Evolutionary conservation across 2,888 invertebrate genomes (phyloP).

Genomic region (Synergus itoensis): DNA sequence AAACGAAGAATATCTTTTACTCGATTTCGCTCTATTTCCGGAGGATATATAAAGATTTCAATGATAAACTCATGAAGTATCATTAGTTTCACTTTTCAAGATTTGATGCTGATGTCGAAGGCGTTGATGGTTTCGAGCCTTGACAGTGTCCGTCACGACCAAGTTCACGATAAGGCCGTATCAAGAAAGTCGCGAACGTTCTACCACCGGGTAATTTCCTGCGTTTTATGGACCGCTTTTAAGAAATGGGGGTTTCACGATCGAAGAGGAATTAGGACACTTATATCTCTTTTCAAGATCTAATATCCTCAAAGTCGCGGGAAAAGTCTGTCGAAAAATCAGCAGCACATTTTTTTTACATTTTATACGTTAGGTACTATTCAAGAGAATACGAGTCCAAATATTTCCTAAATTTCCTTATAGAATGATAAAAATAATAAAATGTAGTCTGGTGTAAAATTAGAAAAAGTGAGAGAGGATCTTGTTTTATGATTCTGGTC

Average conservation of each 20-base stretch:
- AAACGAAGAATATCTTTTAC: background rate
- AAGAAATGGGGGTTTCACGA: conserved; percentile 66
- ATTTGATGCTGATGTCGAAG: conserved; percentile 15
- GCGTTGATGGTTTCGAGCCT: conserved; percentile 35
- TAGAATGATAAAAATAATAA: no score
- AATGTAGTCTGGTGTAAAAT: no score
- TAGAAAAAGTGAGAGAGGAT: no score
- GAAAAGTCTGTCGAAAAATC: background rate
- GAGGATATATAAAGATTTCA: conserved; percentile 39
- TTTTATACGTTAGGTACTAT: no score
- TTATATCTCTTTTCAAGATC: conserved; percentile 53
- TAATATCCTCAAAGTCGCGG: conserved; percentile 48
- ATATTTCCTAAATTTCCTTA: no score
- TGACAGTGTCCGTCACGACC: conserved; percentile 50
- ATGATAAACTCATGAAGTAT: conserved; percentile 9
- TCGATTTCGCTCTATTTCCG: no score
- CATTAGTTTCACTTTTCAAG: conserved; percentile 5
- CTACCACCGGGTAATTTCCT: conserved; percentile 72
- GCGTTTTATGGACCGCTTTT: conserved; percentile 72
- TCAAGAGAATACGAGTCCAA: no score
- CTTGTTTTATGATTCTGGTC: no score
- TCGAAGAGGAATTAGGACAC: conserved; percentile 71
- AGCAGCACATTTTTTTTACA: background rate
- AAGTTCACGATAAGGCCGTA: conserved; percentile 53
- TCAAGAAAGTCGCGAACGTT: conserved; percentile 49